Conservation (phyloP, 2,113 vertebrate genomes). For the Hypocryptadius cinnamomeus region DNA sequence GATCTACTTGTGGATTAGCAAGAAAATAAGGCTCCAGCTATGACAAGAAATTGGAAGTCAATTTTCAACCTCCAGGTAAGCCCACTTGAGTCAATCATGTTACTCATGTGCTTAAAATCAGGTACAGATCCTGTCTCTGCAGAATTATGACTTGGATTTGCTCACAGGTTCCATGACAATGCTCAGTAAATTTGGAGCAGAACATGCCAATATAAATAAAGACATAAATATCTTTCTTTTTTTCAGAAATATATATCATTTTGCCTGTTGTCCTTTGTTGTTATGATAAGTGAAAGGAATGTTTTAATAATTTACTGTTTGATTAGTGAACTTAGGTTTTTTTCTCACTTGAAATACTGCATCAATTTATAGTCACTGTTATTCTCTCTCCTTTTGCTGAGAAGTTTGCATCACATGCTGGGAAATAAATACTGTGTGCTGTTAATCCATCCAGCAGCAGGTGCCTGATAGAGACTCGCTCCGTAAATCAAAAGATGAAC, state of each 20-base stretch:
- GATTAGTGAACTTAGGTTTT: not conserved
- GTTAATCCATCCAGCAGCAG: conserved; percentile 50
- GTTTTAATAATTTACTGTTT: not conserved
- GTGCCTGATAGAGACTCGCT: conserved; percentile 6
- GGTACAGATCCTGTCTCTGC: not conserved
- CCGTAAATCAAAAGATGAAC: conserved; percentile 34
- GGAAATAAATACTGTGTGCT: conserved; percentile 27
- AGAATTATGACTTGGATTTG: not conserved
- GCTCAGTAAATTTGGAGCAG: not conserved
- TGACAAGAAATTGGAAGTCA: not conserved
- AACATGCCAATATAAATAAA: not conserved
- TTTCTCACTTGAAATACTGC: conserved; percentile 6
- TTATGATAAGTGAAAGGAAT: not conserved
- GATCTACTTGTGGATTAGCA: not conserved
- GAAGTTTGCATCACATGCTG: not conserved
- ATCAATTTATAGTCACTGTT: not conserved
- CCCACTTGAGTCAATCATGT: not conserved
- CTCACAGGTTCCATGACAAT: not conserved
- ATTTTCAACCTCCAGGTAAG: not conserved
- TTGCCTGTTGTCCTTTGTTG: not conserved
- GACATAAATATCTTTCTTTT: not conserved
- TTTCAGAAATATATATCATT: not conserved
- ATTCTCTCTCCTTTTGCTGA: not conserved
- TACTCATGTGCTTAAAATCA: not conserved
- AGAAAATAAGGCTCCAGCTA: not conserved